Percentiles rank a stretch among this genome's conserved stretches.
phyloP scores from a whole-genome alignment of 2,797 vertebrate species.

The Sebastes kiyomatsui region DNA sequence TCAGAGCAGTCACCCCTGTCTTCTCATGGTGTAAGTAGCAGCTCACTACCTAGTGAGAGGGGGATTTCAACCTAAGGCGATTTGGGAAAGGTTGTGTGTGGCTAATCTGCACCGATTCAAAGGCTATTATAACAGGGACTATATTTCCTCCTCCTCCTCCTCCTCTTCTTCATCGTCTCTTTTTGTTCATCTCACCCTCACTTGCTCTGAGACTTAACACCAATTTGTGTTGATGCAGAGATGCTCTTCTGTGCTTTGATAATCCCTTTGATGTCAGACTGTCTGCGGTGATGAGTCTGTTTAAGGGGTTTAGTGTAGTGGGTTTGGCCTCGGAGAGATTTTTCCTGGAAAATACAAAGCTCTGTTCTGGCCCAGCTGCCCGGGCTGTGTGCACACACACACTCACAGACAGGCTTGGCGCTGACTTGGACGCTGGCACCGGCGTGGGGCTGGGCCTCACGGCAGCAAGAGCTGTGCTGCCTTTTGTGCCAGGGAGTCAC shows the following conservation, averaged over 20 bases:
- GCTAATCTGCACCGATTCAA: constrained; percentile 77
- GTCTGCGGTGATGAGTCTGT: constrained; percentile 74
- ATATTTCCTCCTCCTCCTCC: constrained; percentile 58
- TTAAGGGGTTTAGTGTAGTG: constrained; percentile 71
- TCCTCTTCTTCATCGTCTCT: constrained; percentile 27
- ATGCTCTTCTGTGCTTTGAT: constrained; percentile 51
- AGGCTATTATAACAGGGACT: constrained; percentile 65
- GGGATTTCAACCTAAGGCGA: constrained; percentile 75
- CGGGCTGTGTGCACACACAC: constrained; percentile 34
- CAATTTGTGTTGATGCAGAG: constrained; percentile 55
- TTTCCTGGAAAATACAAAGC: constrained; percentile 70
- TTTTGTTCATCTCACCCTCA: constrained; percentile 48
- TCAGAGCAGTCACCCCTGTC: constrained; percentile 58
- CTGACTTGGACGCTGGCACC: constrained; percentile 50
- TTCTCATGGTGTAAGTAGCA: constrained; percentile 75
- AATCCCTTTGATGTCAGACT: constrained; percentile 77
- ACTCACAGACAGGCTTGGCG: constrained; percentile 55
- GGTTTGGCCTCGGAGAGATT: constrained; percentile 53
- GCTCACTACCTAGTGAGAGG: constrained; percentile 67
- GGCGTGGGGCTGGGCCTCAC: constrained; percentile 59
- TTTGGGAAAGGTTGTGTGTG: constrained; percentile 74
- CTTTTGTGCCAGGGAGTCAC: constrained; percentile 75
- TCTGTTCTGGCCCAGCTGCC: constrained; percentile 59
- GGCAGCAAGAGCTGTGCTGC: constrained; percentile 57
- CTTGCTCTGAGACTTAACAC: constrained; percentile 52